Evolutionary conservation across 2,888 invertebrate species (phyloP), one percentile per base, ranked within the genome.

Genomic region (Drosophila nigricruria): DNA sequence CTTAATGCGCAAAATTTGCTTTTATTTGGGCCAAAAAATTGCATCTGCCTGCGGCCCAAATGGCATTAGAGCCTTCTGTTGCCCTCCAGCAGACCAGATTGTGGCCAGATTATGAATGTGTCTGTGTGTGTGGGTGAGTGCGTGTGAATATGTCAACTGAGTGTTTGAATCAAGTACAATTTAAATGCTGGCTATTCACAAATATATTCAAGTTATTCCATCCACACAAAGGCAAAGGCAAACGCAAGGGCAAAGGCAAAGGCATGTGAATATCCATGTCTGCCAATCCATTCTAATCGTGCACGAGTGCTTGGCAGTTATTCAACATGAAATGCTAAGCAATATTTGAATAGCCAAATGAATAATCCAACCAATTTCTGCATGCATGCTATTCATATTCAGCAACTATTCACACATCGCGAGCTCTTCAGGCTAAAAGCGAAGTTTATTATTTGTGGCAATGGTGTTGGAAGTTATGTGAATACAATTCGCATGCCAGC

Each of bases 1-100:
- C 62, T 81, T 82, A 87, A 87, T 78, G 79, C 75, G 67, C 73
- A 68, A 82, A 79, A 73, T 82, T 87, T 70, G 79, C 70, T 73
- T 81, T 75, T 64, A 71, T 81, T 71, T 73, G 42, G 57, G 50
- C 52, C 47, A 72, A 60, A 56, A 64, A 64, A 62, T 66, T 73
- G 77, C 81, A 80, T 82, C 77, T 76, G 77, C 70, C 79, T 65
- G 67, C 53, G 62, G 64, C 52, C 70, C 65, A 76, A 72, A 70
- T 69, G 66, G 40, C 80, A 73, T 79, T 73, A 77, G 62, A 58
- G 56, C 57, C 58, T 30, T 49, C 38, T 57, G 47, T 25, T 40
- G 32, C 57, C 54, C 56, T 25, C 58, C 62, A 50, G 36, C 52
- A 52, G 54, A 27, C 3, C 52, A 40, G 53, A 61, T 43, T 67